Evolutionary conservation across 2,797 vertebrate genomes (phyloP), one percentile per base, ranked within the genome.

Genomic region (Anolis apletophallus): DNA sequence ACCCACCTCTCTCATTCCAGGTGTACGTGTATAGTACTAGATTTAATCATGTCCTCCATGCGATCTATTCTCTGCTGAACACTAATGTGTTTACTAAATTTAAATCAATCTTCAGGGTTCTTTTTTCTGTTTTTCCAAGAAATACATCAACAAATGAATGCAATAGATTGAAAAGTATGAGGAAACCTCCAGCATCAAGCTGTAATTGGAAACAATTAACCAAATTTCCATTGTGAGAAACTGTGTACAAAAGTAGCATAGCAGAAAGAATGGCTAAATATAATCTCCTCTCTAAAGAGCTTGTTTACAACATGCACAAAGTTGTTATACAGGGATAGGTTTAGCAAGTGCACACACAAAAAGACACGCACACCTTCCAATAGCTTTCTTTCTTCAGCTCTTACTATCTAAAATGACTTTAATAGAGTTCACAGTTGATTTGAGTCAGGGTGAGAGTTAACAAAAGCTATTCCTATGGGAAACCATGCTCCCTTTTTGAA

Each of bases 401-500:
- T 12, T 1, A 36, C 32, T 85, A 7, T 29, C 21, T 46, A 78
- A 61, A 78, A 68, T 57, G 36, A 26, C 36, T 46, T 4, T 50
- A 84, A 55, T 40, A 14, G 57, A 80, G 40, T 29, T 36, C n/a
- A 64, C 29, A 36, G 46, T 16, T 68, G 46, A 50, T 59, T 36
- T 55, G 32, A 52, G 80, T 9, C 14, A 40, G 50, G 14, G 12
- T 17, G 11, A 61, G 23, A 1, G 21, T 74, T 54, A 52, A n/a
- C 21, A 32, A 46, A 46, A 69, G 36, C 14, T 71, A 2, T 64
- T 61, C 34, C 71, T 81, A 87, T 84, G 36, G 34, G 40, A 46
- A 1, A 86, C 87, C 73, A 2, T 68, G 85, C 74, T 81, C 87
- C 72, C 12, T 77, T 81, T 29, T 81, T 50, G 36, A 23, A 40